Conservation (phyloP, 1,140 invertebrate genomes). For the Brachionus asplanchnoidis region DNA sequence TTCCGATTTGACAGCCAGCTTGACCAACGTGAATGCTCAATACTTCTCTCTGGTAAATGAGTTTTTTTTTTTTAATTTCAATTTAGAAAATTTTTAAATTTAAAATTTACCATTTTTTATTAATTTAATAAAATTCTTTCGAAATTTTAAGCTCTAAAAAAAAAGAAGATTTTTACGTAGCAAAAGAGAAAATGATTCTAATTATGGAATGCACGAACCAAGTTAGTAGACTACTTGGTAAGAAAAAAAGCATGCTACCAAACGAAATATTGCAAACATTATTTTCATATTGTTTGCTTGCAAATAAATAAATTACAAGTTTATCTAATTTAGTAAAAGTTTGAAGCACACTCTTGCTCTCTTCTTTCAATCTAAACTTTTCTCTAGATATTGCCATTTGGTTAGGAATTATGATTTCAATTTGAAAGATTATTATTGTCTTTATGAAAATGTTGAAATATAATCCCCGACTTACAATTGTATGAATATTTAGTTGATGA, state of each 20-base stretch:
- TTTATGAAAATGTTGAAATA: neutral
- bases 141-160: conserved; percentile 9
- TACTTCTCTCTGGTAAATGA: conserved; percentile 61
- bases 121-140: conserved; percentile 14
- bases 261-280: conserved; percentile 11
- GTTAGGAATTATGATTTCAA: neutral
- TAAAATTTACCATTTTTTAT: neutral
- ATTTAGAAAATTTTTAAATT: neutral
- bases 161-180: neutral
- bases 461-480: neutral
- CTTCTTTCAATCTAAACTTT: neutral
- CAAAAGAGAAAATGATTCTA: neutral
- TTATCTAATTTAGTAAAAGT: neutral
- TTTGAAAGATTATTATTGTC: neutral
- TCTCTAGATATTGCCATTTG: neutral
- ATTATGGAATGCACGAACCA: neutral
- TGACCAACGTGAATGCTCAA: conserved; percentile 78
- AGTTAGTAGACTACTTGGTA: neutral
- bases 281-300: neutral
- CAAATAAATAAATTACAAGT: conserved; percentile 21
- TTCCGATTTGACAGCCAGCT: conserved; percentile 76
- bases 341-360: neutral
- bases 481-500: neutral
- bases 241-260: neutral
- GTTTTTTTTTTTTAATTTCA: neutral